Conservation (phyloP, 2,888 invertebrate species). For the Amphipoea lucens region DNA sequence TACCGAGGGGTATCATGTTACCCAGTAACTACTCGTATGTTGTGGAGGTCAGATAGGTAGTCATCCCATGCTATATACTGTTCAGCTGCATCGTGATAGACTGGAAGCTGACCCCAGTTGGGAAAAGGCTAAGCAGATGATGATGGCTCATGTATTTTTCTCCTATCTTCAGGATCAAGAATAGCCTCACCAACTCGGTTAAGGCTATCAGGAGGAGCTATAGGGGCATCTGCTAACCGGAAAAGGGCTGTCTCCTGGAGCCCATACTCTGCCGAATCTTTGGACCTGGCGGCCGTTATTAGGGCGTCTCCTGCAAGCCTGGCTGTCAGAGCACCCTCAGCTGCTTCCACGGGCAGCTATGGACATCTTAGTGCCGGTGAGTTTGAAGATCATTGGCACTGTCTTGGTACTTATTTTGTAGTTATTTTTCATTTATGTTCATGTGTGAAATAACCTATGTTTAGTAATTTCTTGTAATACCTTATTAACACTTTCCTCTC, state of each 20-base stretch:
- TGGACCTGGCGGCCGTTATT: slow-evolving; percentile 98
- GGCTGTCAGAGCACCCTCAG: slow-evolving; percentile 96
- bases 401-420: slow-evolving; percentile 58
- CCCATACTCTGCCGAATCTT: slow-evolving; percentile 97
- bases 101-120: neutral
- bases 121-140: neutral
- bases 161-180: slow-evolving; percentile 82
- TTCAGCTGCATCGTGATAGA: neutral
- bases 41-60: neutral
- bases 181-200: slow-evolving; percentile 87
- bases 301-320: slow-evolving; percentile 98
- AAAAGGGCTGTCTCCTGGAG: slow-evolving; percentile 98
- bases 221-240: slow-evolving; percentile 92
- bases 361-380: slow-evolving; percentile 98
- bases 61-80: neutral
- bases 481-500: neutral
- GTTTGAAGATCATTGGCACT: slow-evolving; percentile 59
- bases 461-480: neutral
- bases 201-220: slow-evolving; percentile 86
- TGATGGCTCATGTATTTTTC: neutral
- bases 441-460: neutral
- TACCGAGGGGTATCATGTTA: neutral
- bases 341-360: slow-evolving; percentile 96
- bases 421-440: slow-evolving; percentile 31
- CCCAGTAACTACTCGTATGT: neutral